Evolutionary conservation across 23 tunicate genomes (phyloP), one percentile per base, ranked within the genome.

Genomic region (Phallusia fumigata): DNA sequence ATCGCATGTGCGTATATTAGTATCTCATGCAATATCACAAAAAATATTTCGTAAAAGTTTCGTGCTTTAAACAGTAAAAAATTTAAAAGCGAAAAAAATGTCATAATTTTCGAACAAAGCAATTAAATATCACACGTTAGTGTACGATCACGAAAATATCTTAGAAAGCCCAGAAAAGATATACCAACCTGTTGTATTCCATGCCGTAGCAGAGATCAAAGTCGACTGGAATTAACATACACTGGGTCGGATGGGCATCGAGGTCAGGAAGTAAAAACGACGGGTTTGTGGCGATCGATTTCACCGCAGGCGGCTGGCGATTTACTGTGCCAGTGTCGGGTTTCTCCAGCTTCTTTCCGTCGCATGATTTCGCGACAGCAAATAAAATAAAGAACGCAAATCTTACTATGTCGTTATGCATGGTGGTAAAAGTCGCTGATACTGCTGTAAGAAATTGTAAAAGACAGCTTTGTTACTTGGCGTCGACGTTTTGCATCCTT

Each of bases 201-300:
- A 95, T 87, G 22, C 87, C 91, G 64, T 90, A 83, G 84, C 99
- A 95, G 30, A 95, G 84, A 19, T 80, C 76, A 58, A 95, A 83
- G 28, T 90, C 81, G 18, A 40, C 52, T 18, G 95, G 95, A 24
- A 95, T 95, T 58, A 49, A 33, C 65, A 52, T 65, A 84, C 99
- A 95, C 52, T 95, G 89, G 21, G 85, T 84, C 32, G 53, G 82
- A 0, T 64, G 77, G 65, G 35, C 77, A 35, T 73, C 64, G 33
- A 36, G 40, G 72, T 33, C 8, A 33, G 64, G 35, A 32, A 81
- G 75, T 24, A 77, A 34, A 77, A n/a, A 21, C 35, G 31, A 40
- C 58, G 52, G 81, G 80, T 32, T 26, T 32, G 52, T 15, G 52
- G 32, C 80, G 35, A 31, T 36, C 45, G 52, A 16, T 36, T 49